Percentiles rank a stretch among this genome's conserved stretches.
Evolutionary conservation across 2,113 vertebrate genomes (phyloP).

Genomic region (Probosciger aterrimus): DNA sequence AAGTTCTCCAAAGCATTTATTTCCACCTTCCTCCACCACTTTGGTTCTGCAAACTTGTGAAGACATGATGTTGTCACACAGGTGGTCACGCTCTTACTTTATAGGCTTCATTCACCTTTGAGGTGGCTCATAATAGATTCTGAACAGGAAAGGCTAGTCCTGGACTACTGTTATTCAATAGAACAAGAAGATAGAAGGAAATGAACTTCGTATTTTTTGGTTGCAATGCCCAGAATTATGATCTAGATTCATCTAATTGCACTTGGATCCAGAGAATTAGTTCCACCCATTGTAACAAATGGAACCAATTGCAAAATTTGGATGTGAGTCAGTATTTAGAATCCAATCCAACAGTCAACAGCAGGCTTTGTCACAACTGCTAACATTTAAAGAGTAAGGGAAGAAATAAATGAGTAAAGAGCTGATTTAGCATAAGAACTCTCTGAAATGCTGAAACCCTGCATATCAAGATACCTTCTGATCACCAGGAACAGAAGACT

Average conservation of each 20-base stretch:
- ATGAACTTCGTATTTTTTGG: not conserved
- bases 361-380: not conserved
- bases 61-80: not conserved
- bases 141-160: not conserved
- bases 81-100: not conserved
- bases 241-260: constrained; percentile 16
- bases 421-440: not conserved
- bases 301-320: constrained; percentile 38
- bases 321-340: not conserved
- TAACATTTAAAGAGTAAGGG: not conserved
- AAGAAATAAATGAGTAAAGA: not conserved
- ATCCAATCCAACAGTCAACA: not conserved
- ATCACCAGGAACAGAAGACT: not conserved
- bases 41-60: not conserved
- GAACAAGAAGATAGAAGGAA: not conserved
- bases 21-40: not conserved
- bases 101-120: not conserved
- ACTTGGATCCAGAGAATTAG: constrained; percentile 16
- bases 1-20: not conserved
- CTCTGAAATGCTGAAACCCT: not conserved
- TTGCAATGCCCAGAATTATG: not conserved
- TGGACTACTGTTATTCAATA: not conserved
- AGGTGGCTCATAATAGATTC: not conserved
- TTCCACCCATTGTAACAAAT: constrained; percentile 18
- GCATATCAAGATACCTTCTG: not conserved